Base-by-base conservation (phyloP, 1,140 invertebrate genomes). In the Bombus huntii region DNA sequence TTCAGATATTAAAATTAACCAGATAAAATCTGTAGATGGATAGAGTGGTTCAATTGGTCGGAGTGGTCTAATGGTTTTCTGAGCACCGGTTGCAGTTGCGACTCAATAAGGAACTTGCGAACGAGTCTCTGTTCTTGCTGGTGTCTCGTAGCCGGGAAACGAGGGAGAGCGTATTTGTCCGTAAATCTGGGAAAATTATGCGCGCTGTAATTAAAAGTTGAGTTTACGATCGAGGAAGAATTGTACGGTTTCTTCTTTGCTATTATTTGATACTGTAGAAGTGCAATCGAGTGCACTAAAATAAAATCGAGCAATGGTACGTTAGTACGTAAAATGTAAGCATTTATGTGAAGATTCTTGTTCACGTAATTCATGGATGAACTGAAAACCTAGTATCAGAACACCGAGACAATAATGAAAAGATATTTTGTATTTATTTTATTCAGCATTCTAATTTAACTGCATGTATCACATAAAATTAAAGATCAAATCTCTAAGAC, bases 1-100 rank as follows among this genome's bases (percentile, higher is more conserved):
- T 47, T 82, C 53, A 25, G 57, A 66, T 65, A 37, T 74, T 65
- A 62, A 74, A 74, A 75, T 75, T 62, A 47, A 42, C 39, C 6
- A 57, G 53, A 81, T 73, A 81, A 81, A 73, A 59, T 62, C 70
- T 62, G 13, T 44, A 44, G 66, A 80, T 37, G 65, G 44, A 80
- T 80, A 47, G 78, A 80, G 65, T 47, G 65, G 78, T 80, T 62
- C 78, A 70, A 70, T 62, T 37, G 78, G 25, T 34, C 34, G 6
- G 78, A 37, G 74, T 59, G 12, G 47, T 66, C n/a, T 65, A 78
- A 65, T 65, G 75, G 37, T 42, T 62, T n/a, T 42, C 28, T 12
- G 15, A 25, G 57, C 34, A 65, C 53, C 53, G 44, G 74, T 59
- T n/a, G 37, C 37, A 31, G 75, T 78, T 44, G 57, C 75, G 57